Evolutionary conservation across 2,797 vertebrate genomes (phyloP).

Genomic region (Synaphobranchus kaupii): DNA sequence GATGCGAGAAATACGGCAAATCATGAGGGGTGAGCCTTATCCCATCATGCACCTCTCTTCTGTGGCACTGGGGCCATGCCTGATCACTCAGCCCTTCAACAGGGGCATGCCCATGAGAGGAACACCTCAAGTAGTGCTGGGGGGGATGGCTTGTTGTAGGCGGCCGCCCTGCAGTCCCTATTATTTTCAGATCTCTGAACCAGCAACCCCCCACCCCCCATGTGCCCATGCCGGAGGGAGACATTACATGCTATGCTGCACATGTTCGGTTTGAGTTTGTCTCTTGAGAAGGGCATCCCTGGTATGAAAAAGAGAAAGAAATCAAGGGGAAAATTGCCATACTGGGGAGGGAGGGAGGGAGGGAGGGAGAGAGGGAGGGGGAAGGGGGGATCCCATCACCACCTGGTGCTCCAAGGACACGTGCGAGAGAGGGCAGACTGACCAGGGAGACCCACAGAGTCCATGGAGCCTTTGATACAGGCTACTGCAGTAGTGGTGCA

Average conservation of each 20-base stretch:
- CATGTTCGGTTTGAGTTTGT: slow-evolving; percentile 58
- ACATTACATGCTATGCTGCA: slow-evolving; percentile 68
- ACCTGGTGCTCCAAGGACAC: slow-evolving; percentile 12
- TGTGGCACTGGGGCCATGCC: slow-evolving; percentile 12
- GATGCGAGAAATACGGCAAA: slow-evolving; percentile 12
- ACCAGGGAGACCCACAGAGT: neutral
- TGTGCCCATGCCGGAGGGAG: slow-evolving; percentile 42
- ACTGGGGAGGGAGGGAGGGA: slow-evolving; percentile 4
- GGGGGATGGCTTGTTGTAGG: slow-evolving; percentile 46
- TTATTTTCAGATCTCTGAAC: slow-evolving; percentile 63
- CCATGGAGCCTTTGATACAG: neutral
- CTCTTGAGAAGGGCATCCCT: slow-evolving; percentile 61
- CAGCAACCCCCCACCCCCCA: slow-evolving; percentile 48
- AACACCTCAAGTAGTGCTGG: slow-evolving; percentile 49
- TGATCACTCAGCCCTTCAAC: slow-evolving; percentile 42
- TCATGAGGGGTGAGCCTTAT: slow-evolving; percentile 20
- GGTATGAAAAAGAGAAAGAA: slow-evolving; percentile 50
- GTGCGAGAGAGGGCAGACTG: slow-evolving; percentile 21
- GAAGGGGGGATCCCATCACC: neutral
- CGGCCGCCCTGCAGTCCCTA: slow-evolving; percentile 54
- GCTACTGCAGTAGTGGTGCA: neutral
- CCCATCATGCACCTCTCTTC: slow-evolving; percentile 35
- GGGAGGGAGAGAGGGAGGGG: neutral
- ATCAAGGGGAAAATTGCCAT: slow-evolving; percentile 48
- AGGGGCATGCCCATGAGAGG: slow-evolving; percentile 39